phyloP scores from a whole-genome alignment of 2,888 invertebrate genomes.

The Callosobruchus maculatus region DNA sequence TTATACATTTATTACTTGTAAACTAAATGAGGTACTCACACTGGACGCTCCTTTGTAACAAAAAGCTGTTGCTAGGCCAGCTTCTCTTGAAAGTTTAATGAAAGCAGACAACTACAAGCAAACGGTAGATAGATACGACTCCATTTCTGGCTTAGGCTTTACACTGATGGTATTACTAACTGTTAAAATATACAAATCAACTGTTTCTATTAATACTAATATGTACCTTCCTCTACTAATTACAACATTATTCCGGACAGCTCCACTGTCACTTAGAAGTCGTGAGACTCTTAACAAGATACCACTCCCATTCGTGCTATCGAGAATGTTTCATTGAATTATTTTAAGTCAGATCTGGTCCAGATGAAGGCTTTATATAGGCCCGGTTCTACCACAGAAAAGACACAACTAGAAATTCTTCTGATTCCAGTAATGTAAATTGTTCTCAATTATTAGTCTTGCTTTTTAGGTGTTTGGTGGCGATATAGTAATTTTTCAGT shows the following conservation, averaged over 20 bases:
- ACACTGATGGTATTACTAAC: background rate
- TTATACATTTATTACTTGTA: too few relatives aligned
- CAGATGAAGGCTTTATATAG: too few relatives aligned
- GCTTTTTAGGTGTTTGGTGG: too few relatives aligned
- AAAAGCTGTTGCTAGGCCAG: background rate
- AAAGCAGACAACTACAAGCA: background rate
- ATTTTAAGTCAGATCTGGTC: background rate
- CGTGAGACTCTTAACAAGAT: background rate
- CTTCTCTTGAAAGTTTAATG: background rate
- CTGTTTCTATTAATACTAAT: background rate
- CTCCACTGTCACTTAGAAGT: background rate
- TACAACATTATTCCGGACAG: background rate
- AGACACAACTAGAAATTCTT: too few relatives aligned
- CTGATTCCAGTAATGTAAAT: too few relatives aligned
- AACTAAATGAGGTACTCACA: background rate
- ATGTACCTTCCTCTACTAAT: background rate
- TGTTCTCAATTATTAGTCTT: too few relatives aligned
- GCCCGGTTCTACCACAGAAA: too few relatives aligned
- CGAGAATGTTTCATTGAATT: background rate
- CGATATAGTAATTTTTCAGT: too few relatives aligned
- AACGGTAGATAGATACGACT: background rate
- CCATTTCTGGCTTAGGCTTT: background rate
- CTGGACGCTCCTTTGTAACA: background rate
- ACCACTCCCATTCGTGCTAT: background rate
- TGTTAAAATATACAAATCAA: background rate